These are phyloP conservation scores for Argyra leucocephala DNA, from an alignment of 2,888 invertebrate genomes.

Conservation along the genomic window DNA sequence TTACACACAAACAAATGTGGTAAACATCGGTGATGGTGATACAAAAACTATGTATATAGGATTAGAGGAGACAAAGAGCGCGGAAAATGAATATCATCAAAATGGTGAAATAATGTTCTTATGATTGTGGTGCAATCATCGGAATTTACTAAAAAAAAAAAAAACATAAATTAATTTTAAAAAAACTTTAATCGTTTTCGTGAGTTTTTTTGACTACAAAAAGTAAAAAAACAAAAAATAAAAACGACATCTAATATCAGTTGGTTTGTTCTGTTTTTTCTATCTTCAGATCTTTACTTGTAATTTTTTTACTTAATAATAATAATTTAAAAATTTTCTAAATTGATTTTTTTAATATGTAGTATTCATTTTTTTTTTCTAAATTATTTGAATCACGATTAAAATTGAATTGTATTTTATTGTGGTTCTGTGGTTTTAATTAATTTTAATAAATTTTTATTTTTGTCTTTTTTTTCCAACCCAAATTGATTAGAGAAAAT, in stretches of 20 bases:
- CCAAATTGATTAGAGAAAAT: too few species aligned
- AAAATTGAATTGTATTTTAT: not conserved
- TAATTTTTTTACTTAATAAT: not conserved
- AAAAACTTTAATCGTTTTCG: not conserved
- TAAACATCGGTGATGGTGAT: not conserved
- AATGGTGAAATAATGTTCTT: not conserved
- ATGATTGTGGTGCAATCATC: not conserved
- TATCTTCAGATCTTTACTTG: too few species aligned
- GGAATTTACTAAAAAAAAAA: not conserved
- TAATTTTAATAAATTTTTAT: not conserved
- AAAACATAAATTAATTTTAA: not conserved
- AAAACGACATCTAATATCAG: not conserved
- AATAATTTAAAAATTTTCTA: not conserved
- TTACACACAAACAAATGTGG: not conserved
- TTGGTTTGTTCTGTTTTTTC: not conserved
- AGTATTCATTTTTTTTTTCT: not conserved
- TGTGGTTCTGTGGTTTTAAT: conserved; percentile 1
- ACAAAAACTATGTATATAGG: not conserved
- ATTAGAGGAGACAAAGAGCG: not conserved
- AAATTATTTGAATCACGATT: conserved; percentile 3
- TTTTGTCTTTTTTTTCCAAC: too few species aligned
- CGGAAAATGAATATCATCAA: not conserved
- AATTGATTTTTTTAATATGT: not conserved
- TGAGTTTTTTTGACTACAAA: not conserved
- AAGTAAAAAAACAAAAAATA: not conserved